Conservation (phyloP, 2,113 vertebrate genomes). For the Gnathochromis pfefferi region DNA sequence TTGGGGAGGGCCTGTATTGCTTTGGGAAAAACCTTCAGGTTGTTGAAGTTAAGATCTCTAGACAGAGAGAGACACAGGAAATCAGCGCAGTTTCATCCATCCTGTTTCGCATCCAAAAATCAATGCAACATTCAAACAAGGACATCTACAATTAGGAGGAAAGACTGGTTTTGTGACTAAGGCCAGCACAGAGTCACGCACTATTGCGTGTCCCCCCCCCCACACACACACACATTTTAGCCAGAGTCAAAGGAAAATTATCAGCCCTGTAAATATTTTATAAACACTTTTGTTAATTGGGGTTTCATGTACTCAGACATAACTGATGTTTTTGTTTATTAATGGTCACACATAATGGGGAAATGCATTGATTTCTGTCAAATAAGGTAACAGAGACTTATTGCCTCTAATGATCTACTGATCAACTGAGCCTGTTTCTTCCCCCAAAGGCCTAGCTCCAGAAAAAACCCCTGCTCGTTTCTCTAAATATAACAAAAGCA, state of each 20-base stretch:
- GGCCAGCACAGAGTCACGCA: not conserved
- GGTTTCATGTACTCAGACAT: not conserved
- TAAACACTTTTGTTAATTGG: not conserved
- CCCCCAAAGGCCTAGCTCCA: not conserved
- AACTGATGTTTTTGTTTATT: not conserved
- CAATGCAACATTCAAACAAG: not conserved
- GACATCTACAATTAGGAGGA: not conserved
- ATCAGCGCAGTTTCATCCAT: not conserved
- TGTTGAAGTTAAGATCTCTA: constrained; percentile 97
- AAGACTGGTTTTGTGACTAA: not conserved
- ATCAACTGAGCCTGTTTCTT: not conserved
- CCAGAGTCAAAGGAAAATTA: not conserved
- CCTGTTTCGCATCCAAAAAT: not conserved
- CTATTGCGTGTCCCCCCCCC: not conserved
- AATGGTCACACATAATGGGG: not conserved
- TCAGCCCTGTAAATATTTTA: not conserved
- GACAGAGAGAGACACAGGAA: constrained; percentile 6
- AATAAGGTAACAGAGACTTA: not conserved
- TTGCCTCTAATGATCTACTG: not conserved
- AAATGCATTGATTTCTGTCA: not conserved
- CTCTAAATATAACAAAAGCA: not conserved
- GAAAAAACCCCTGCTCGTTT: not conserved
- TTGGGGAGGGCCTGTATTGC: constrained; percentile 87
- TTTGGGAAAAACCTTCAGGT: constrained; percentile 86
- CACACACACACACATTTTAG: not conserved